Conservation (phyloP, 2,888 invertebrate genomes). For the Lacanobia oleracea region DNA sequence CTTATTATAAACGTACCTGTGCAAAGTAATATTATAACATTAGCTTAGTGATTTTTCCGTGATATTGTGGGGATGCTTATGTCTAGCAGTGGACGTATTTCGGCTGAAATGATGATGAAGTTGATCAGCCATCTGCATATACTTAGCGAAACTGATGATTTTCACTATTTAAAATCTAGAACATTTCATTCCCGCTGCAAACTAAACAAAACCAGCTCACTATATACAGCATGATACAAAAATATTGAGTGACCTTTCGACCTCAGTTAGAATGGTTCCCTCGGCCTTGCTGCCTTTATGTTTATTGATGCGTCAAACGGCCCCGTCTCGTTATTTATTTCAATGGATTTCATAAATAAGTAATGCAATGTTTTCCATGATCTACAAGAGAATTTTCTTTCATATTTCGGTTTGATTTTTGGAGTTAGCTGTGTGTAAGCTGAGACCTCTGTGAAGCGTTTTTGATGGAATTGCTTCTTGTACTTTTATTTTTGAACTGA, state of each 20-base stretch:
- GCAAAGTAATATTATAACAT: too few relatives aligned
- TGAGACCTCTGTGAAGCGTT: neutral
- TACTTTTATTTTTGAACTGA: too few relatives aligned
- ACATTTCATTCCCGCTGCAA: neutral
- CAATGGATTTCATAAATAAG: conserved; percentile 64
- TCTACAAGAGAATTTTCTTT: conserved; percentile 43
- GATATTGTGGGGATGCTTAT: too few relatives aligned
- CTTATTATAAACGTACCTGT: too few relatives aligned
- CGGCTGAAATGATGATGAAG: too few relatives aligned
- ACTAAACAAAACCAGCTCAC: conserved; percentile 29
- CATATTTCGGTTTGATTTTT: conserved; percentile 34
- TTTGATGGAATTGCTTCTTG: neutral
- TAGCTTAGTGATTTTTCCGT: too few relatives aligned
- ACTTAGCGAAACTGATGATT: neutral
- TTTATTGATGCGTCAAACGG: conserved; percentile 65
- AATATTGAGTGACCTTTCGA: conserved; percentile 64
- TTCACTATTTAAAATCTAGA: neutral
- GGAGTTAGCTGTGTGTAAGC: neutral
- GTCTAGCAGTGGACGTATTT: too few relatives aligned
- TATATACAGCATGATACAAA: conserved; percentile 46
- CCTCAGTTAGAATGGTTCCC: conserved; percentile 55
- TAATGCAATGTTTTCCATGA: conserved; percentile 56
- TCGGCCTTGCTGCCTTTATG: conserved; percentile 63
- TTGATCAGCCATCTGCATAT: neutral
- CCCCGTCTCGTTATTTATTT: conserved; percentile 64